These are phyloP conservation scores for Phymastichus coffea DNA, from an alignment of 1,140 invertebrate genomes.

Conservation along the genomic window DNA sequence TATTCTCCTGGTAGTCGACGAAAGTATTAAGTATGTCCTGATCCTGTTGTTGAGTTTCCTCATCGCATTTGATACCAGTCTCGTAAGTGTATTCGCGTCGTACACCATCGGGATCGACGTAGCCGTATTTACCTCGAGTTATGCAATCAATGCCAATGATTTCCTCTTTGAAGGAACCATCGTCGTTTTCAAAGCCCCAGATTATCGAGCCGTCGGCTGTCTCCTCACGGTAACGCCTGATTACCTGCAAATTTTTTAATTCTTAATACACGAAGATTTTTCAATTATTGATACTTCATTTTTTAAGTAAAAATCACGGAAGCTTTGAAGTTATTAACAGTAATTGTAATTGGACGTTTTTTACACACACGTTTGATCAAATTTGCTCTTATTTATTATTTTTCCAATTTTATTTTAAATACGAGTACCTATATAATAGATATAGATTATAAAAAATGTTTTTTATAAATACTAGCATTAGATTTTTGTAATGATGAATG, in stretches of 20 bases:
- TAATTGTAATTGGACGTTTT: no score
- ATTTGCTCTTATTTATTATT: no score
- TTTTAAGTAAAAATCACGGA: no score
- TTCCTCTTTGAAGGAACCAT: constrained; percentile 75
- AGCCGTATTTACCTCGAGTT: constrained; percentile 79
- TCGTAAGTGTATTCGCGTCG: constrained; percentile 73
- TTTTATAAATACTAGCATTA: no score
- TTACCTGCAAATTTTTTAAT: constrained; percentile 41
- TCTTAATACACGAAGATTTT: not conserved
- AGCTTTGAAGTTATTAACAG: no score
- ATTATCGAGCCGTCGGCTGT: constrained; percentile 80
- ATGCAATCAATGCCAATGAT: constrained; percentile 77
- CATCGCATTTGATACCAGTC: constrained; percentile 68
- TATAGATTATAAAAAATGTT: no score
- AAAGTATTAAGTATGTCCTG: constrained; percentile 54
- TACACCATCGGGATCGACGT: constrained; percentile 77
- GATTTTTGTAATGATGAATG: no score
- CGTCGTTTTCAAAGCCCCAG: constrained; percentile 84
- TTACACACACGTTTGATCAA: no score
- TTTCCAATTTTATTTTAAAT: no score
- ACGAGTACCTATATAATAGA: no score
- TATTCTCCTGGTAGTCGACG: constrained; percentile 71
- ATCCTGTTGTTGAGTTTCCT: constrained; percentile 59
- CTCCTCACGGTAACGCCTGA: constrained; percentile 69
- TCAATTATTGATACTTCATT: no score